A percentile compares a stretch with the other conserved stretches of the same genome.
These are phyloP conservation scores for Neoarius graeffei DNA, from an alignment of 2,113 vertebrate genomes.

Conservation along the genomic window DNA sequence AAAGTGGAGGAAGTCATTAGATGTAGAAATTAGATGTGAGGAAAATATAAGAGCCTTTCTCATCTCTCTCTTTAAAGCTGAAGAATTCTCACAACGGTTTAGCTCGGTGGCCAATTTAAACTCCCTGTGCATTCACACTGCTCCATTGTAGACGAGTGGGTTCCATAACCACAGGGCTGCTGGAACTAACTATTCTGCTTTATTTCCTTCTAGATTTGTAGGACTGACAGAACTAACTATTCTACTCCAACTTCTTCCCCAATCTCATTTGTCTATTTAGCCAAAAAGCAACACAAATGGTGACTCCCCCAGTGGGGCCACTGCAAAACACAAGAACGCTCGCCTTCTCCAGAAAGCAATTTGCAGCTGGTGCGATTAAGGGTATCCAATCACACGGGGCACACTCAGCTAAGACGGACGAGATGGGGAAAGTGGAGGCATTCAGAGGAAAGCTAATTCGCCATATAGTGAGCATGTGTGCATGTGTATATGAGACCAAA, in stretches of 20 bases:
- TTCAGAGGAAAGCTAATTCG: conserved; percentile 45
- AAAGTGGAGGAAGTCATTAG: conserved; percentile 29
- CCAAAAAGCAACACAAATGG: conserved; percentile 31
- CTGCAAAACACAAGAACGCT: conserved; percentile 34
- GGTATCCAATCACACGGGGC: conserved; percentile 51
- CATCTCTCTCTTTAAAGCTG: neutral
- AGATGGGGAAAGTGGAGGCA: conserved; percentile 23
- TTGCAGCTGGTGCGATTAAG: conserved; percentile 49
- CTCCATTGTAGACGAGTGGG: conserved; percentile 10
- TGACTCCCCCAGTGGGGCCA: conserved; percentile 37
- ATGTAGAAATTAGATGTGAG: conserved; percentile 20
- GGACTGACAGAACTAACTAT: conserved; percentile 21
- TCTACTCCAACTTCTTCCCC: neutral
- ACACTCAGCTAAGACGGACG: conserved; percentile 23
- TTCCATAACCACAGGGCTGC: neutral
- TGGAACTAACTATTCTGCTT: conserved; percentile 28
- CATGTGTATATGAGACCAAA: conserved; percentile 27
- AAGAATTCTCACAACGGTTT: conserved; percentile 13
- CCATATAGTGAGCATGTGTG: neutral
- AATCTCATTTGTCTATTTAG: conserved; percentile 29
- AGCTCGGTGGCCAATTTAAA: conserved; percentile 11
- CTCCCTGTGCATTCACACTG: neutral
- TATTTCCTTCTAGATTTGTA: conserved; percentile 30
- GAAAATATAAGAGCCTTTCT: neutral
- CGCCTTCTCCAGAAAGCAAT: conserved; percentile 48